Percentiles rank a stretch among this genome's conserved stretches.
phyloP scores from a whole-genome alignment of 2,888 invertebrate species.

The Pachliopta kotzebuea region DNA sequence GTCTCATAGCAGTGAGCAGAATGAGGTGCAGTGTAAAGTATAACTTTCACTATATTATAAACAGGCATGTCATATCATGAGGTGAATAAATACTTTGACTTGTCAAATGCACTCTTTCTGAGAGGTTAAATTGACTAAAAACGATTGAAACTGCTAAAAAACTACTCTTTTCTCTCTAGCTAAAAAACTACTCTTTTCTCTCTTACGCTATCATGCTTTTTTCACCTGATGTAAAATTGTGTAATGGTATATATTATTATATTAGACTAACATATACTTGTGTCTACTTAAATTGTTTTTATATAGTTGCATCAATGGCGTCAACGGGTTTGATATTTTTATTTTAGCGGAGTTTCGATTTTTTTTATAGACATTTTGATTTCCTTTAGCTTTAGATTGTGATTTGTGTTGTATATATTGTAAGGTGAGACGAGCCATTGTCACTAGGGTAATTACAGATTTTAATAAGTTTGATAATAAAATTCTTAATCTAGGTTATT shows the following conservation, averaged over 20 bases:
- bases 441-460: too few species aligned
- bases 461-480: neutral
- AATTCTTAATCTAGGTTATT: neutral
- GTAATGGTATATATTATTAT: neutral
- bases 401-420: slow-evolving; percentile 15
- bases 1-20: too few species aligned
- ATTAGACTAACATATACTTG: too few species aligned
- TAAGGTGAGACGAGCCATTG: neutral
- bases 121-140: neutral
- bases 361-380: neutral
- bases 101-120: neutral
- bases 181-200: too few species aligned
- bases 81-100: too few species aligned
- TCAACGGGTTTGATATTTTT: slow-evolving; percentile 12
- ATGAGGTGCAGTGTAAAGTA: too few species aligned
- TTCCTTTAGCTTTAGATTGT: slow-evolving; percentile 6
- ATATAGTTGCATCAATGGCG: slow-evolving; percentile 6
- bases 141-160: neutral
- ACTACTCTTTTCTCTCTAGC: neutral
- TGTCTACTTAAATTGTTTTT: neutral
- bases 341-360: slow-evolving; percentile 12
- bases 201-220: too few species aligned
- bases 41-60: too few species aligned
- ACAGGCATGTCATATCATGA: too few species aligned
- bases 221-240: too few species aligned